phyloP scores from a whole-genome alignment of 2,888 invertebrate genomes.

The Tipula vernalis region DNA sequence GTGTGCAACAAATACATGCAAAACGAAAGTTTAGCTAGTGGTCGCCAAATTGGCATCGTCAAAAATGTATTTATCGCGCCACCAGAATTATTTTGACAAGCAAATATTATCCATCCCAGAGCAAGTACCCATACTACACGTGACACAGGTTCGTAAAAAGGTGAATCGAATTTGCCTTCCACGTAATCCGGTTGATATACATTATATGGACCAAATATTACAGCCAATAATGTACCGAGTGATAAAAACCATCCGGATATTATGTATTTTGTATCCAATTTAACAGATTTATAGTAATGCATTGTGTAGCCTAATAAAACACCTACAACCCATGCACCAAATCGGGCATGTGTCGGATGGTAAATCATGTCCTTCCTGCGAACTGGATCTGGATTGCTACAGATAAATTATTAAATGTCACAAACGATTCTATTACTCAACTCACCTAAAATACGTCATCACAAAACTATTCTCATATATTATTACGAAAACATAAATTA shows the following conservation, averaged over 20 bases:
- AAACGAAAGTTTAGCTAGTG: conserved; percentile 18
- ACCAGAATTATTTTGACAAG: conserved; percentile 26
- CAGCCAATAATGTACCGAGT: conserved; percentile 26
- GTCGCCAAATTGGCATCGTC: conserved; percentile 18
- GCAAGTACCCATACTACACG: conserved; percentile 27
- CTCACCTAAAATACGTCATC: neutral
- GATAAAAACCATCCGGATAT: conserved; percentile 27
- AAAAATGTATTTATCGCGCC: conserved; percentile 19
- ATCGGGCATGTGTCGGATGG: conserved; percentile 32
- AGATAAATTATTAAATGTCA: neutral
- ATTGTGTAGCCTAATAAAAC: conserved; percentile 32
- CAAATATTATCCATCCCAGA: conserved; percentile 27
- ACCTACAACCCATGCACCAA: conserved; percentile 34
- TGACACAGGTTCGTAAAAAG: conserved; percentile 24
- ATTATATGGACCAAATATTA: conserved; percentile 24
- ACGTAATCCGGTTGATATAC: conserved; percentile 23
- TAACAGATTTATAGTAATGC: conserved; percentile 12
- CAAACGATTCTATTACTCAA: neutral
- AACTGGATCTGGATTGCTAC: neutral
- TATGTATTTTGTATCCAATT: neutral
- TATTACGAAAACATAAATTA: neutral
- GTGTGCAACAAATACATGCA: conserved; percentile 19
- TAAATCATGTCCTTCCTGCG: conserved; percentile 22
- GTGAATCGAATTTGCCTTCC: conserved; percentile 25
- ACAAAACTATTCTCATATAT: neutral